Conservation (phyloP, 2,888 invertebrate genomes). For the Apocheima hispidaria region DNA sequence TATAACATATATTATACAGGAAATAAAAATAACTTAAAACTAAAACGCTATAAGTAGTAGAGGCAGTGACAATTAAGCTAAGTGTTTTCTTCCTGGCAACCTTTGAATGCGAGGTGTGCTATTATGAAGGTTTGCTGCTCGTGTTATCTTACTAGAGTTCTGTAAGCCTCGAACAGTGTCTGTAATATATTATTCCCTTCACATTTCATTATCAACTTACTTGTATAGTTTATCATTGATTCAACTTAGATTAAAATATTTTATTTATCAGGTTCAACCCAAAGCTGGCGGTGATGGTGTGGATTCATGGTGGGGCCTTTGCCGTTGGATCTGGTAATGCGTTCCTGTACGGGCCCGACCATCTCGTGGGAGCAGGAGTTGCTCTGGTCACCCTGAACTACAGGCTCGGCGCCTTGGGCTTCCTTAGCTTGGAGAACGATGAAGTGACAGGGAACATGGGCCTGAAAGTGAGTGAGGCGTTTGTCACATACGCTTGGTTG, state of each 20-base stretch:
- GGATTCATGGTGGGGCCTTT: slow-evolving; percentile 89
- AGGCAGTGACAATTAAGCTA: too few relatives aligned
- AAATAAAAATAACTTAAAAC: too few relatives aligned
- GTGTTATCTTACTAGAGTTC: too few relatives aligned
- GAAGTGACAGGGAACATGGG: slow-evolving; percentile 89
- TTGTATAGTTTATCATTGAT: too few relatives aligned
- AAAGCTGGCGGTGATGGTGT: slow-evolving; percentile 88
- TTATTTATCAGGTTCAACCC: slow-evolving; percentile 74
- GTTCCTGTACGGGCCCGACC: slow-evolving; percentile 88
- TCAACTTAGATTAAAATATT: not conserved
- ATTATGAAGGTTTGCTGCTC: too few relatives aligned
- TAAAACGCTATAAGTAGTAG: too few relatives aligned
- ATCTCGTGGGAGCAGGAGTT: slow-evolving; percentile 86
- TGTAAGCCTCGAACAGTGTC: too few relatives aligned
- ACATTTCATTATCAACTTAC: not conserved
- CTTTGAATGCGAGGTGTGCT: too few relatives aligned
- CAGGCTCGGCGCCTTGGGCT: slow-evolving; percentile 87
- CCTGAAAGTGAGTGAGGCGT: slow-evolving; percentile 77
- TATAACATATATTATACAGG: too few relatives aligned
- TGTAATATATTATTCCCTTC: too few relatives aligned
- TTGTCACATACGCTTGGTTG: too few relatives aligned
- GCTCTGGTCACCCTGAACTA: slow-evolving; percentile 89
- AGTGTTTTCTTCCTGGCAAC: too few relatives aligned
- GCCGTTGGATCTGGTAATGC: slow-evolving; percentile 88
- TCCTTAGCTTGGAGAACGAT: slow-evolving; percentile 87